Conservation (phyloP, 2,797 vertebrate species). For the Antennarius maculatus region DNA sequence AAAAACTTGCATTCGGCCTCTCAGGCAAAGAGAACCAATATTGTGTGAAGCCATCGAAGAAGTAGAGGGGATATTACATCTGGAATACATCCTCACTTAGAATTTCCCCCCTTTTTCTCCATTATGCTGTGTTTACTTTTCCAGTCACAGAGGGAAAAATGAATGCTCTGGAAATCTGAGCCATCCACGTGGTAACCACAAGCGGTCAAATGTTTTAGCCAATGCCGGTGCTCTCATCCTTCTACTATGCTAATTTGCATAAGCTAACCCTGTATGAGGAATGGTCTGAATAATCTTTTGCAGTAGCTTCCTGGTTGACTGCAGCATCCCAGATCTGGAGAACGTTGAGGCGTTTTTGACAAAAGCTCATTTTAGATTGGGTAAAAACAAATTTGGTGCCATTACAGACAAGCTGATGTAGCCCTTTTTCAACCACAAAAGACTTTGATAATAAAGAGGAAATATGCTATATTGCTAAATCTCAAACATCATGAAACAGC, state of each 20-base stretch:
- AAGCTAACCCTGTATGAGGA: conserved; percentile 46
- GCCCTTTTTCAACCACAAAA: neutral
- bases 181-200: conserved; percentile 57
- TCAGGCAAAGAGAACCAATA: conserved; percentile 19
- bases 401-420: neutral
- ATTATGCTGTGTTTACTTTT: conserved; percentile 68
- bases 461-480: neutral
- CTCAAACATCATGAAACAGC: neutral
- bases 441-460: neutral
- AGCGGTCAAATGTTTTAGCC: conserved; percentile 55
- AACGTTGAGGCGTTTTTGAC: conserved; percentile 15
- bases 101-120: conserved; percentile 33
- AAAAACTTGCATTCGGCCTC: conserved; percentile 17
- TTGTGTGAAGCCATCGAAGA: conserved; percentile 17
- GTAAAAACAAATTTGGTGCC: neutral
- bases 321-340: conserved; percentile 17
- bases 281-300: conserved; percentile 56
- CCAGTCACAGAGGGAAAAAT: conserved; percentile 57
- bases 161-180: conserved; percentile 60
- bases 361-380: conserved; percentile 13
- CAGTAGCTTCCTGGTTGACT: conserved; percentile 19
- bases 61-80: conserved; percentile 37
- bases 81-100: conserved; percentile 53
- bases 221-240: conserved; percentile 60
- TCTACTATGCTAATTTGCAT: conserved; percentile 66